Base-by-base conservation (phyloP, 2,797 vertebrate genomes). In the Enteromius anoplus region DNA sequence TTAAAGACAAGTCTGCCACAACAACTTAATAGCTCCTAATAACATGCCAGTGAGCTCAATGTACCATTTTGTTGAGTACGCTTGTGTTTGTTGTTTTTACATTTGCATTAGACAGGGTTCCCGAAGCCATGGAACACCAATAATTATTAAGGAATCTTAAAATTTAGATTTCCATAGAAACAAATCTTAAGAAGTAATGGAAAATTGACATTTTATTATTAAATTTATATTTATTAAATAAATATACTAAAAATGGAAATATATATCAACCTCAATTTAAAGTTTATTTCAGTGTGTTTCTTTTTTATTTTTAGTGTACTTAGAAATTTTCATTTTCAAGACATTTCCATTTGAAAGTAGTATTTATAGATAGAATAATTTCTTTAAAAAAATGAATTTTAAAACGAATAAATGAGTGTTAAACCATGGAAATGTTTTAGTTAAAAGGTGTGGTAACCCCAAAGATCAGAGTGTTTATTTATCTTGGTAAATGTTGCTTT, bases 1-100 rank as follows among this genome's bases (percentile, higher is more conserved):
- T 79, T 83, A 47, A 68, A 77, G 32, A 64, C 42, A 37, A 47
- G 60, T 71, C 4, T 29, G 21, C 47, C 45, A 77, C 62, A 47
- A 55, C 17, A 77, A 45, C 26, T 81, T 78, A n/a, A 53, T 26
- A 32, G 64, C 68, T 65, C 37, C n/a, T n/a, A 47, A 5, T 2
- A 37, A 82, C 60, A 14, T 81, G 51, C 49, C 23, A 55, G 5
- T 55, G 49, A 53, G 69, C 32, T 47, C 53, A 32, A 14, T 55
- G 68, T 32, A 49, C 42, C 26, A 47, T 78, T n/a, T 81, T 72
- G 78, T 45, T 49, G 40, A 21, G 10, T 40, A 70, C 23, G 11
- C 10, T 29, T 64, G 14, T 8, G 55, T 65, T 73, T 51, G 45
- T 65, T 73, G 42, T 51, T 81, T 64, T 47, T 49, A 49, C 55